phyloP scores from a whole-genome alignment of 2,113 vertebrate species.

The Trogon surrucura region DNA sequence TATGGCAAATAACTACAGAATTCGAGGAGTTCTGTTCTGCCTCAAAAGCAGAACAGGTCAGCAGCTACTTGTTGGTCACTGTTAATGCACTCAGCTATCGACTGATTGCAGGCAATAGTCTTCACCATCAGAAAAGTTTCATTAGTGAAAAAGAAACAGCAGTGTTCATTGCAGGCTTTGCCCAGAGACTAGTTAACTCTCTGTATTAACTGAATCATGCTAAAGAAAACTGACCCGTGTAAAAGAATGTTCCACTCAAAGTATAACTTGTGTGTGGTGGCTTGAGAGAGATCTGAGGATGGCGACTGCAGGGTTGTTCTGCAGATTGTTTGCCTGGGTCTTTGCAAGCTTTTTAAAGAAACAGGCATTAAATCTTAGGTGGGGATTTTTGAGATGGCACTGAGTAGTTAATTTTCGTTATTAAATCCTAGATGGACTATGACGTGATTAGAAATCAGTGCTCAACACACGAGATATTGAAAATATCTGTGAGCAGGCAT shows the following conservation, averaged over 20 bases:
- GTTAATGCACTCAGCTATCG: background rate
- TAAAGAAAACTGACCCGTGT: background rate
- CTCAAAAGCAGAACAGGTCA: background rate
- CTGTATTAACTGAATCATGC: background rate
- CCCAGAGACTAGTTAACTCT: background rate
- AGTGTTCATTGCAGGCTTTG: background rate
- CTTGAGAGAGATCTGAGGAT: background rate
- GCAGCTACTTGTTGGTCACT: background rate
- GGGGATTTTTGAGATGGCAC: background rate
- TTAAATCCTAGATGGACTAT: background rate
- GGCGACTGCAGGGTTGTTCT: background rate
- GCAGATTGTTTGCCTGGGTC: background rate
- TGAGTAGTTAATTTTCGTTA: background rate
- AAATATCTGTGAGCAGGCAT: background rate
- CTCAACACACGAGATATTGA: background rate
- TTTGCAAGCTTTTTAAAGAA: background rate
- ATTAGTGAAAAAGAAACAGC: background rate
- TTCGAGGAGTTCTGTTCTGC: background rate
- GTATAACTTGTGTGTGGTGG: background rate
- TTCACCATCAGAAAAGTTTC: background rate
- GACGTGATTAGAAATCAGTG: background rate
- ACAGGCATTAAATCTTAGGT: background rate
- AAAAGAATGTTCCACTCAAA: background rate
- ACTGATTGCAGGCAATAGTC: background rate
- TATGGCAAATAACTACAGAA: background rate